Conservation (phyloP, 2,888 invertebrate species). For the Lithosia quadra region DNA sequence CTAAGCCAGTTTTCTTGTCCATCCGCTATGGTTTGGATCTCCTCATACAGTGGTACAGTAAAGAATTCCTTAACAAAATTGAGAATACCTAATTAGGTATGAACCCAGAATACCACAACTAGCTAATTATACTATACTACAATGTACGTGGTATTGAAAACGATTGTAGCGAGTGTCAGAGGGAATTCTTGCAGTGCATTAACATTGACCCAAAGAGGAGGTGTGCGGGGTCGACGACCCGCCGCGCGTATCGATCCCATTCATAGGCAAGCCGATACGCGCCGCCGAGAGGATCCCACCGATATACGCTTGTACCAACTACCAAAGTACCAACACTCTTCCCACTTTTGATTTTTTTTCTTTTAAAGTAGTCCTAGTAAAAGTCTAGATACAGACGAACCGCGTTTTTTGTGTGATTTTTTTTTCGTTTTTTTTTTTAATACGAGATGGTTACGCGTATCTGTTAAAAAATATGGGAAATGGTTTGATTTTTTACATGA, state of each 20-base stretch:
- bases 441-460: too few species aligned
- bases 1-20: too few species aligned
- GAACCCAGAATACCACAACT: neutral
- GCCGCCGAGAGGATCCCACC: neutral
- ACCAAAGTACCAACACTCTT: neutral
- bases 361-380: neutral
- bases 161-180: neutral
- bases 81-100: too few species aligned
- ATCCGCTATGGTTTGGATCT: too few species aligned
- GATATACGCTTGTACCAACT: neutral
- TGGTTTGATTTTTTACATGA: too few species aligned
- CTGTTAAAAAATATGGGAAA: too few species aligned
- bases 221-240: conserved; percentile 58
- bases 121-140: neutral
- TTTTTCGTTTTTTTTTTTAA: too few species aligned
- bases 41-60: too few species aligned
- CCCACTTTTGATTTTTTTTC: neutral
- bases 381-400: too few species aligned
- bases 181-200: conserved; percentile 29
- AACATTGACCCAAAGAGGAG: conserved; percentile 55
- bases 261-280: conserved; percentile 51
- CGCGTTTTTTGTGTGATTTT: too few species aligned
- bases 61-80: neutral
- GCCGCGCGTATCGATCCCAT: conserved; percentile 69
- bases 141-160: neutral